These are phyloP conservation scores for Troglohyphantes excavatus DNA, from an alignment of 2,888 invertebrate genomes.

Conservation along the genomic window DNA sequence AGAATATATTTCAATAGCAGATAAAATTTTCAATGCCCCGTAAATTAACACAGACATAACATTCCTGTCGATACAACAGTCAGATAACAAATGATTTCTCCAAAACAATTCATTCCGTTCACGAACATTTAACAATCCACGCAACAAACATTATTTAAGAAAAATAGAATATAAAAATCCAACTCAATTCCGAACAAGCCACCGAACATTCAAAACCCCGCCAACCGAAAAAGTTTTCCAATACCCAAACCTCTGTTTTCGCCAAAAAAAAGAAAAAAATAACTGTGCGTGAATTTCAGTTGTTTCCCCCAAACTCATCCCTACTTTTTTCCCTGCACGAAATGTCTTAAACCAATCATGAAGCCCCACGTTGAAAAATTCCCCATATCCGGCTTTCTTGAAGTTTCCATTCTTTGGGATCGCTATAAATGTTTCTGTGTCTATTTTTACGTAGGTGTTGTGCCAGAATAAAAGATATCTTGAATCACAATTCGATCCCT, in stretches of 20 bases:
- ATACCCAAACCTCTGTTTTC: background rate
- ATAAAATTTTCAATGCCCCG: too few species aligned
- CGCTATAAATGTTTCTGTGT: constrained; percentile 51
- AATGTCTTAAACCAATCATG: constrained; percentile 51
- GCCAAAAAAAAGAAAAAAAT: background rate
- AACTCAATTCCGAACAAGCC: background rate
- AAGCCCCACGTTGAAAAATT: constrained; percentile 38
- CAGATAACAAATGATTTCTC: background rate
- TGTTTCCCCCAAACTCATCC: constrained; percentile 27
- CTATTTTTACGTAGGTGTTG: constrained; percentile 58
- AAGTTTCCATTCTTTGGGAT: constrained; percentile 38
- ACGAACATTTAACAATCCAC: background rate
- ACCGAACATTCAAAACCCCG: background rate
- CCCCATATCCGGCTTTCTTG: constrained; percentile 37
- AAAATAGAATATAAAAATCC: background rate
- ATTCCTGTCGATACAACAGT: too few species aligned
- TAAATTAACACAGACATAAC: too few species aligned
- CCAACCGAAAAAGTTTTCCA: constrained; percentile 2
- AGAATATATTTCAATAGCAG: too few species aligned
- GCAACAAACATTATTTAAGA: background rate
- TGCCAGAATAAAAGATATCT: constrained; percentile 47
- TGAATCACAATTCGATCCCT: constrained; percentile 58
- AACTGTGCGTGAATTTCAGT: constrained; percentile 27
- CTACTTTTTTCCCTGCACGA: background rate
- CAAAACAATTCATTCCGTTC: background rate